Conservation (phyloP, 1,140 invertebrate genomes). For the Lepidurus couesii region DNA sequence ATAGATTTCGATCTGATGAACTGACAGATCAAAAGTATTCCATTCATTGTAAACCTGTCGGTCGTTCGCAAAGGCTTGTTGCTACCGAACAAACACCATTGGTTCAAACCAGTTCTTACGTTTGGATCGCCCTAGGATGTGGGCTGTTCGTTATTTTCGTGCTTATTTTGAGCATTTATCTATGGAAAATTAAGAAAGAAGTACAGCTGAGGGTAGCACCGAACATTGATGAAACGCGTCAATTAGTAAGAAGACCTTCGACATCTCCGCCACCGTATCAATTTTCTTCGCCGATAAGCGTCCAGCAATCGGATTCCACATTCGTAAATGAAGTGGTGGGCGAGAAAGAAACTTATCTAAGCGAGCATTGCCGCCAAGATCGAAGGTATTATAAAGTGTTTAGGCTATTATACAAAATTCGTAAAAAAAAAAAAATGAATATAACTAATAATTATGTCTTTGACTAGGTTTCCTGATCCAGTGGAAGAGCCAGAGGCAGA, state of each 20-base stretch:
- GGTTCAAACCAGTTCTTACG: not conserved
- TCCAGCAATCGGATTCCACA: not conserved
- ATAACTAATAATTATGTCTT: not conserved
- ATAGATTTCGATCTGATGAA: not conserved
- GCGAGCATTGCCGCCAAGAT: not conserved
- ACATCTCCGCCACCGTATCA: not conserved
- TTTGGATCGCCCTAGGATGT: not conserved
- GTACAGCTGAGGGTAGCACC: not conserved
- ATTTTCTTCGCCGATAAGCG: not conserved
- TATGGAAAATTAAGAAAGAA: not conserved
- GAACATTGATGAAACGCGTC: not conserved
- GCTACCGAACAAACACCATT: not conserved
- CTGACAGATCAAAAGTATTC: not conserved
- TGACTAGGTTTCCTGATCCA: not conserved
- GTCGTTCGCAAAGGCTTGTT: not conserved
- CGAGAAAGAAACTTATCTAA: not conserved
- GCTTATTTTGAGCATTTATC: not conserved
- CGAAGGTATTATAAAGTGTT: not conserved
- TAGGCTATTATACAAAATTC: too few species aligned
- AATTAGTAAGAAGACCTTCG: not conserved
- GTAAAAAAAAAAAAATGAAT: too few species aligned
- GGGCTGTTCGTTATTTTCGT: not conserved
- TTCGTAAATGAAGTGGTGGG: not conserved
- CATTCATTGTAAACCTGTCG: not conserved
- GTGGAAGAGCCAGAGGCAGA: not conserved